Percentiles rank a stretch among this genome's conserved stretches.
These are phyloP conservation scores for Anoplius nigerrimus DNA, from an alignment of 2,888 invertebrate genomes.

Conservation along the genomic window DNA sequence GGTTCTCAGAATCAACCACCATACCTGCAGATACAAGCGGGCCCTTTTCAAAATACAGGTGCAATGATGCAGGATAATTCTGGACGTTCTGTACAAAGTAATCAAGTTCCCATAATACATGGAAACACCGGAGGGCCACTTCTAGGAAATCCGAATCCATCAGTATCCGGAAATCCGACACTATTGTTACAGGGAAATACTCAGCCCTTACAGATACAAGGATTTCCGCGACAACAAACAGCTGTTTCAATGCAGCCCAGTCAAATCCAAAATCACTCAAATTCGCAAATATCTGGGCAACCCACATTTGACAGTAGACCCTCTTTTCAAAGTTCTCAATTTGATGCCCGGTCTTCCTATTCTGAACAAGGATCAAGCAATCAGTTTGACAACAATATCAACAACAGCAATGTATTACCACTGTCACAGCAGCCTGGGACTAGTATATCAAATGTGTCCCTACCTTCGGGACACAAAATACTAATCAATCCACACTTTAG, in stretches of 20 bases:
- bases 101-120: slow-evolving; percentile 53
- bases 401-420: slow-evolving; percentile 44
- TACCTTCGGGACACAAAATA: slow-evolving; percentile 78
- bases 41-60: slow-evolving; percentile 46
- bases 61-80: slow-evolving; percentile 51
- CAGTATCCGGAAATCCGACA: slow-evolving; percentile 47
- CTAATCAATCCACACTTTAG: slow-evolving; percentile 83
- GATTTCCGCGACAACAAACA: slow-evolving; percentile 53
- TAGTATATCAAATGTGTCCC: slow-evolving; percentile 60
- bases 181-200: slow-evolving; percentile 41
- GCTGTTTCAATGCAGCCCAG: slow-evolving; percentile 49
- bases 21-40: slow-evolving; percentile 53
- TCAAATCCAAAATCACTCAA: slow-evolving; percentile 50
- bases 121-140: slow-evolving; percentile 51
- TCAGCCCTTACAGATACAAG: slow-evolving; percentile 54
- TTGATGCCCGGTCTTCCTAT: slow-evolving; percentile 52
- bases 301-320: slow-evolving; percentile 62
- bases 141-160: slow-evolving; percentile 50
- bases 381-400: slow-evolving; percentile 49
- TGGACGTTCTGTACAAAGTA: slow-evolving; percentile 44
- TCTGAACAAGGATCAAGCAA: slow-evolving; percentile 47
- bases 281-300: slow-evolving; percentile 52
- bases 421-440: slow-evolving; percentile 45
- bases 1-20: slow-evolving; percentile 59
- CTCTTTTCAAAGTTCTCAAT: slow-evolving; percentile 58